Conservation (phyloP, 1,140 invertebrate genomes). For the Pseudomyrmex pallidus region DNA sequence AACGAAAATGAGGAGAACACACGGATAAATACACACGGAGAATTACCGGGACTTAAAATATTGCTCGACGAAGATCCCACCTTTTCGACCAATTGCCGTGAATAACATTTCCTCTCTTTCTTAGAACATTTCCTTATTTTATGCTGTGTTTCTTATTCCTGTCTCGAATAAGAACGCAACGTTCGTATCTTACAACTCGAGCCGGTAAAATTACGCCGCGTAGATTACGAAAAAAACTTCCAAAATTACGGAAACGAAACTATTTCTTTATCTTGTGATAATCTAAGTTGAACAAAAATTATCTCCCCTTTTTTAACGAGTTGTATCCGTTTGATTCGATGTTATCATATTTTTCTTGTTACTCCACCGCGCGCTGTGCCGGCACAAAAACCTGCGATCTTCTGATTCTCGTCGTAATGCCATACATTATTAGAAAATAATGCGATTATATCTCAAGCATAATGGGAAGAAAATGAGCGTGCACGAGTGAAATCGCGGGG, state of each 20-base stretch:
- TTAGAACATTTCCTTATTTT: slow-evolving; percentile 11
- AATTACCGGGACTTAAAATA: slow-evolving; percentile 46
- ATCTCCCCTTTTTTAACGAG: too few species aligned
- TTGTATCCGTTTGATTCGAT: too few species aligned
- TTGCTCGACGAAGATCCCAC: slow-evolving; percentile 42
- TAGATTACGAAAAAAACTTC: slow-evolving; percentile 43
- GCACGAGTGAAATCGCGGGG: background rate
- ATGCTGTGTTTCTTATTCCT: slow-evolving; percentile 23
- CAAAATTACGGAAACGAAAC: slow-evolving; percentile 13
- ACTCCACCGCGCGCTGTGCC: too few species aligned
- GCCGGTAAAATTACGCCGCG: background rate
- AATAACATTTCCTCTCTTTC: slow-evolving; percentile 43
- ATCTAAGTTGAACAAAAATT: background rate
- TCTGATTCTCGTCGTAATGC: slow-evolving; percentile 4
- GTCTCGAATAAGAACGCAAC: background rate
- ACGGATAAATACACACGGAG: background rate
- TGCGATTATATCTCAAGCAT: background rate
- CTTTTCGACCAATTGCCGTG: slow-evolving; percentile 42
- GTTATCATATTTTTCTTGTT: too few species aligned
- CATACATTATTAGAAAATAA: background rate
- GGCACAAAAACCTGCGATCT: background rate
- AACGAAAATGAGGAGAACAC: slow-evolving; percentile 10
- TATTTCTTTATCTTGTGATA: slow-evolving; percentile 14
- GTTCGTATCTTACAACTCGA: background rate
- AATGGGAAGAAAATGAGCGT: background rate